These are phyloP conservation scores for Enteromius mattozi DNA, from an alignment of 2,797 vertebrate species.

Conservation along the genomic window DNA sequence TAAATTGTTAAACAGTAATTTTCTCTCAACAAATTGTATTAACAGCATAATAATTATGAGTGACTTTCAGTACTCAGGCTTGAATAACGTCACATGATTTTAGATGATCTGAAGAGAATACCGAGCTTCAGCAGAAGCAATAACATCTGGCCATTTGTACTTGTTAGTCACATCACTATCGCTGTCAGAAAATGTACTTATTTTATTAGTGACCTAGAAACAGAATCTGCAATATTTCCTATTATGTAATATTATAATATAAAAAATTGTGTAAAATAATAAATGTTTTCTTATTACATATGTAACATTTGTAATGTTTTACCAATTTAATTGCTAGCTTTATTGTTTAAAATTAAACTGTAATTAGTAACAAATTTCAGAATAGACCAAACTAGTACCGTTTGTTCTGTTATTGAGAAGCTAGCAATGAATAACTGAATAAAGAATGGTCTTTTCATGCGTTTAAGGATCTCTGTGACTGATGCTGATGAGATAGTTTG, in stretches of 20 bases:
- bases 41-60: too few relatives aligned
- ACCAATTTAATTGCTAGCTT: background rate
- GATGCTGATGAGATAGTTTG: slow-evolving; percentile 26
- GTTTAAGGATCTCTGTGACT: background rate
- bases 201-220: background rate
- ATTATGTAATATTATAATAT: background rate
- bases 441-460: background rate
- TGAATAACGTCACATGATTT: background rate
- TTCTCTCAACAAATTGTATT: too few relatives aligned
- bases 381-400: background rate
- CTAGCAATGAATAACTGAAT: background rate
- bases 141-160: background rate
- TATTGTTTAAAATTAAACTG: background rate
- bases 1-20: background rate
- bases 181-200: background rate
- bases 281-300: background rate
- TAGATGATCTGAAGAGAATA: background rate
- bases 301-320: background rate
- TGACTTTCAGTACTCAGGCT: background rate
- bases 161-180: too few relatives aligned
- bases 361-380: background rate
- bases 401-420: background rate
- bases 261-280: background rate
- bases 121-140: background rate
- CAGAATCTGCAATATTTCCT: background rate